Base-by-base conservation (phyloP, 2,113 vertebrate species). In the Nyctereutes procyonoides region DNA sequence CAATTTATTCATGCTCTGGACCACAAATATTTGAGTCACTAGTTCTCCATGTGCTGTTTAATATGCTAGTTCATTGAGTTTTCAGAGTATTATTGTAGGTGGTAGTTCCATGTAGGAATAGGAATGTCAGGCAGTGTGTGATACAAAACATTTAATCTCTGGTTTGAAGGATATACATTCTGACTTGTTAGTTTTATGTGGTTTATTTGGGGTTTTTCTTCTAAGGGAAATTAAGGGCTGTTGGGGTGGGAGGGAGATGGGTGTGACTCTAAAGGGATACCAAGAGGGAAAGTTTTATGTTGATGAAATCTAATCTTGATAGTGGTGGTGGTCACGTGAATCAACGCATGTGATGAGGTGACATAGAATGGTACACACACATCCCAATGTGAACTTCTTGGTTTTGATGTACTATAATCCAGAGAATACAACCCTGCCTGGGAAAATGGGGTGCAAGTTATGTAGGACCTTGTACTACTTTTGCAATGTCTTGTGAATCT, bases 21-120 rank as follows among this genome's bases (percentile, higher is more conserved):
- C 56, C 15, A 35, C 43, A 81, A 28, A 77, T 93, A 91, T 55
- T 93, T 96, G 79, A 67, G 62, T 93, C 79, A 84, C 60, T 69
- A 67, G 55, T 96, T 85, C 30, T 60, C 26, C 51, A 69, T 51
- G 7, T 82, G 62, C 53, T 69, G 0, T 79, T 87, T 88, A 69
- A 90, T 88, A 76, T 16, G 43, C 30, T 74, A 32, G 53, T 84
- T 95, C 8, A 26, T 35, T 76, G 38, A 80, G 48, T 82, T 93
- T 90, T 93, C n/a, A 62, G n/a, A 93, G 80, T 89, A 32, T 32
- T 51, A 7, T n/a, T n/a, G n/a, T 96, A 55, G 56, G 24, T 32
- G 20, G 6, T 71, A 56, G 15, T 95, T 84, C 22, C 35, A 19
- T 58, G 83, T 89, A 60, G 51, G 51, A 73, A 6, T 58, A 16